These are phyloP conservation scores for Pagetopsis macropterus DNA, from an alignment of 2,797 vertebrate genomes.

Conservation along the genomic window DNA sequence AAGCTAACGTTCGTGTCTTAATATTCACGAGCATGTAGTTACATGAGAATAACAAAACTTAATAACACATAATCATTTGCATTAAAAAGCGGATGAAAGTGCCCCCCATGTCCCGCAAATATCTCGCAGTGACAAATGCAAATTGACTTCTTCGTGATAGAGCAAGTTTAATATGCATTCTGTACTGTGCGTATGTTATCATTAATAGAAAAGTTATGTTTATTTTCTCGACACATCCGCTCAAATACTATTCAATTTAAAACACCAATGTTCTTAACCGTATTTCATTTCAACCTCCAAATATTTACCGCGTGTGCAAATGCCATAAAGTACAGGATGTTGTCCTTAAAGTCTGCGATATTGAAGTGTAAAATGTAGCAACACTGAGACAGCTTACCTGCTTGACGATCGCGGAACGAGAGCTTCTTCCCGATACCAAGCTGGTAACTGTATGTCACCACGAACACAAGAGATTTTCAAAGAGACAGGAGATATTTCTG, in stretches of 20 bases:
- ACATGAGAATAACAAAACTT: neutral
- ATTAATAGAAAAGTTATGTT: constrained; percentile 1
- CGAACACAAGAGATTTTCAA: constrained; percentile 69
- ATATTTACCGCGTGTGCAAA: neutral
- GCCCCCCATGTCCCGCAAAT: neutral
- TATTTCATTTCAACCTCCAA: neutral
- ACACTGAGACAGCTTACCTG: constrained; percentile 75
- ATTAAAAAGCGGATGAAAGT: constrained; percentile 9
- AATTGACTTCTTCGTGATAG: constrained; percentile 13
- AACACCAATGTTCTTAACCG: neutral
- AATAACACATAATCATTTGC: neutral
- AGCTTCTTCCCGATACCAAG: constrained; percentile 71
- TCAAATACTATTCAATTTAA: neutral
- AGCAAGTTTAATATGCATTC: constrained; percentile 49
- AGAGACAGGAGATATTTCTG: constrained; percentile 55
- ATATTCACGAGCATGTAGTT: neutral
- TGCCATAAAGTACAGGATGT: constrained; percentile 5
- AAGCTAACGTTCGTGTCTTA: neutral
- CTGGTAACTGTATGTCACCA: constrained; percentile 71
- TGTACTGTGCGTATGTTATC: neutral
- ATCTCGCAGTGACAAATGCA: constrained; percentile 6
- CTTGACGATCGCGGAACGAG: constrained; percentile 60
- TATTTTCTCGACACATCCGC: constrained; percentile 15
- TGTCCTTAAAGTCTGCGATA: constrained; percentile 33
- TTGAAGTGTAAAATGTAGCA: constrained; percentile 34